Evolutionary conservation across 1,140 invertebrate genomes (phyloP), one percentile per base, ranked within the genome.

Genomic region (Apis cerana): DNA sequence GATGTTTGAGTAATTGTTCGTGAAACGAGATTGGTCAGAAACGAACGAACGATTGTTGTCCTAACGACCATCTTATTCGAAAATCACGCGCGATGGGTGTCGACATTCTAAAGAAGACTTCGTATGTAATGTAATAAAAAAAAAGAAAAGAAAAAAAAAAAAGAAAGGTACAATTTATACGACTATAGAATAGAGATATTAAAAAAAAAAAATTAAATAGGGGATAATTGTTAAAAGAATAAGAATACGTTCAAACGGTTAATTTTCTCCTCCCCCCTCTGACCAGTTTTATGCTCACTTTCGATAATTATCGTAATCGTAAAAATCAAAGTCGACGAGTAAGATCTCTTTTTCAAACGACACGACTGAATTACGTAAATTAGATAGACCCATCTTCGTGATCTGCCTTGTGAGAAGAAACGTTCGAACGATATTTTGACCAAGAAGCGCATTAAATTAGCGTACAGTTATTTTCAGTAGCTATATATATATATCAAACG

Each of bases 251-350:
- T 10, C 13, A 33, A 33, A 64, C 17, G 23, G 13, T 12, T 52
- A 9, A 43, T 1, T 21, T 76, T 69, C 33, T 69, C n/a, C 48
- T 56, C 33, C 56, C 48, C 23, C 7, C 27, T 75, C 64, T 76
- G 80, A 75, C 80, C 80, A 82, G 72, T 82, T 61, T 82, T 68
- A 52, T 43, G 72, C 74, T 76, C 80, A 82, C 61, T 56, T 43
- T 48, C 33, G n/a, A 19, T 67, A 54, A 50, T 27, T 5, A 15
- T 12, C 33, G 33, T 19, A 27, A 52, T 43, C 69, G 54, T 23
- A 50, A 21, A 52, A 64, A 64, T 5, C 23, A 12, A 48, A 69
- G 43, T 68, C 43, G 56, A 7, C 59, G 52, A 21, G n/a, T 43
- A 65, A 64, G 69, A 80, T 74, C 78, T 65, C 62, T 13, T 50